Evolutionary conservation across 2,113 vertebrate genomes (phyloP).

Genomic region (Paraplagusia blochii): DNA sequence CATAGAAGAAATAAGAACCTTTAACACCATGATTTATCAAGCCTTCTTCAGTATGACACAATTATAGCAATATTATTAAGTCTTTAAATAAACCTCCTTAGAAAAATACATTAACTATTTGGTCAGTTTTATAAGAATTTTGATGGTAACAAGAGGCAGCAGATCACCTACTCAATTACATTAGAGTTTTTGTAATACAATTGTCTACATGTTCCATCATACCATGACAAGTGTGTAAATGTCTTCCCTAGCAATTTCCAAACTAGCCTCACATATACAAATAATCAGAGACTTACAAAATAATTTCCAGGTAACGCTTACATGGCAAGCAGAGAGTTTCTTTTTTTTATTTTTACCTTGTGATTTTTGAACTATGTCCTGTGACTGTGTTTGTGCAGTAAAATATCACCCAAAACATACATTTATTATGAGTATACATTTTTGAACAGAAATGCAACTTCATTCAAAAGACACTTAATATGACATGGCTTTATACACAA

Average conservation of each 20-base stretch:
- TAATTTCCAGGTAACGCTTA: conserved; percentile 98
- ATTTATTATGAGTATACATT: conserved; percentile 61
- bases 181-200: conserved; percentile 43
- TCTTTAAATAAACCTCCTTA: conserved; percentile 81
- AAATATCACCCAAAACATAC: conserved; percentile 70
- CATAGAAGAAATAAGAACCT: conserved; percentile 73
- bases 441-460: conserved; percentile 75
- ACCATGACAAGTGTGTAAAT: conserved; percentile 37
- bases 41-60: conserved; percentile 65
- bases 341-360: conserved; percentile 72
- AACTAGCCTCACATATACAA: conserved; percentile 99
- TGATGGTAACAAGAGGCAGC: conserved; percentile 62
- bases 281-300: conserved; percentile 97
- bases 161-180: conserved; percentile 56
- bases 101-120: conserved; percentile 84
- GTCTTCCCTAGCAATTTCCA: conserved; percentile 85
- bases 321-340: conserved; percentile 91
- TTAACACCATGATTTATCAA: conserved; percentile 63
- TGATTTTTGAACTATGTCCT: conserved; percentile 74
- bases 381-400: conserved; percentile 69
- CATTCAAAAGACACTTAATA: conserved; percentile 76
- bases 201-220: conserved; percentile 51
- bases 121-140: conserved; percentile 71
- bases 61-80: conserved; percentile 68
- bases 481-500: conserved; percentile 81